Base-by-base conservation (phyloP, 2,888 invertebrate species). In the Sphinx pinastri region DNA sequence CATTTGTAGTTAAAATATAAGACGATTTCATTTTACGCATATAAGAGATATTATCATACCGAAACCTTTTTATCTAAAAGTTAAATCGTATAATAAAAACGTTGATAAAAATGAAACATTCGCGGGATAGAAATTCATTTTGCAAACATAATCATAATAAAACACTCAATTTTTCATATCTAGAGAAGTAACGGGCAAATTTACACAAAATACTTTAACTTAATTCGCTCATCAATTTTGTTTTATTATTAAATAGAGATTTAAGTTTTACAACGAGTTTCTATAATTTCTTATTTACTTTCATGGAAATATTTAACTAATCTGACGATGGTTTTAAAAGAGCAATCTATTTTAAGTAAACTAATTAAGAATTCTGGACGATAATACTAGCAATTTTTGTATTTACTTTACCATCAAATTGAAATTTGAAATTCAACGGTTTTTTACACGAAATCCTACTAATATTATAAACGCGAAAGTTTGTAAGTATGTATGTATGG, bases 121-220 rank as follows among this genome's bases (percentile, higher is more conserved):
- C 66, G 69, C 57, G 55, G 69, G 60, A 58, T 38, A 60, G 63
- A 74, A 70, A 51, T 59, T 67, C 70, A 67, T 70, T 70, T 52
- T 45, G 58, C 58, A 67, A 67, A 70, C 70, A 67, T 67, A 70
- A 70, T 70, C 67, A 70, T 70, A 59, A 70, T 70, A 67, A 67
- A 70, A 70, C 70, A 70, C 67, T 70, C 73, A 72, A 73, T 73
- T 72, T 73, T 60, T 71, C 73, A 71, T 71, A 68, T 71, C 69
- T 52, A 63, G 59, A 38, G n/a, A 70, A 69, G 71, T 70, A 71
- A 73, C 60, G 70, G 58, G 63, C 52, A 68, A 67, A 71, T 71
- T 72, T 70, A 70, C 70, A 67, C 67, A 70, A 67, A 67, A 67
- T 67, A 70, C 58, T 67, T 58, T 70, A 67, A 47, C 55, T 57